phyloP scores from a whole-genome alignment of 2,888 invertebrate genomes.

The Leucoptera coffeella region DNA sequence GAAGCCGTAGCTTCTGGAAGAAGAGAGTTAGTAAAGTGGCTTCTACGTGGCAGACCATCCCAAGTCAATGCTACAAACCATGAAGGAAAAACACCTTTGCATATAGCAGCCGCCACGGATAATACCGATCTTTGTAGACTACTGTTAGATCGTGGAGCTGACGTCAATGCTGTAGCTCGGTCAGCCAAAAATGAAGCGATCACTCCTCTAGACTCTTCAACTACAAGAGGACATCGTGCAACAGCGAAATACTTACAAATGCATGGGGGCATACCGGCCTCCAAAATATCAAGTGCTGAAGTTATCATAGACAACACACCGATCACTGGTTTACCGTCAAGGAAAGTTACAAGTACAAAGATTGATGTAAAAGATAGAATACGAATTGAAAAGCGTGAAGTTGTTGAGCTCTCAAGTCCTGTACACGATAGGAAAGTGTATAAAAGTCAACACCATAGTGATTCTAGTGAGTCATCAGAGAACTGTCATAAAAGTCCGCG shows the following conservation, averaged over 20 bases:
- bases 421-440: slow-evolving; percentile 20
- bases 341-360: slow-evolving; percentile 46
- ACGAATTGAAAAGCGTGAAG: slow-evolving; percentile 43
- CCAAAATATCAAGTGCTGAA: slow-evolving; percentile 52
- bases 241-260: slow-evolving; percentile 90
- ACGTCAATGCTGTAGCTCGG: slow-evolving; percentile 77
- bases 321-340: slow-evolving; percentile 33
- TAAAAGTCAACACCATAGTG: too few species aligned
- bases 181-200: slow-evolving; percentile 78
- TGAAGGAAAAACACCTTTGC: slow-evolving; percentile 88
- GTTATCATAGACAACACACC: slow-evolving; percentile 36
- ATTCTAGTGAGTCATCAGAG: slow-evolving; percentile 26
- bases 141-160: slow-evolving; percentile 76
- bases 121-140: slow-evolving; percentile 90
- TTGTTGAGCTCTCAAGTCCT: slow-evolving; percentile 42
- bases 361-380: slow-evolving; percentile 43
- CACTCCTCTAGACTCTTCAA: slow-evolving; percentile 88
- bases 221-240: slow-evolving; percentile 78
- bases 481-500: slow-evolving; percentile 38
- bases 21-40: slow-evolving; percentile 82
- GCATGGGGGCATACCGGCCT: slow-evolving; percentile 81
- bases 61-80: slow-evolving; percentile 84
- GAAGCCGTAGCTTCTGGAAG: slow-evolving; percentile 93
- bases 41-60: slow-evolving; percentile 75
- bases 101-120: slow-evolving; percentile 90